phyloP scores from a whole-genome alignment of 2,888 invertebrate species.

The Aelia acuminata region DNA sequence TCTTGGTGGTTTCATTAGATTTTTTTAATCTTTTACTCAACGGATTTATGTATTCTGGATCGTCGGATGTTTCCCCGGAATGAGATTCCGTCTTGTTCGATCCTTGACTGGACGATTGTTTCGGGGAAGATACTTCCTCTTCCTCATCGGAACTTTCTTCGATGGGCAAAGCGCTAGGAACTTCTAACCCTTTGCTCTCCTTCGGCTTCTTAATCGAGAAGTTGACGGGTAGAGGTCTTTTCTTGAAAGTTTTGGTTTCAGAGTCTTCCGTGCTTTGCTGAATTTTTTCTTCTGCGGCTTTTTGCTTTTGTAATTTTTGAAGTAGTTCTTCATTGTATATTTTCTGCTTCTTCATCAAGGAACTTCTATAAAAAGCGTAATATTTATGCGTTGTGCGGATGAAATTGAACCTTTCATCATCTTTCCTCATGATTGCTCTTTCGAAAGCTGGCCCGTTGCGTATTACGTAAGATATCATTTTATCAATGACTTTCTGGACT shows the following conservation, averaged over 20 bases:
- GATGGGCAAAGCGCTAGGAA: conserved; percentile 82
- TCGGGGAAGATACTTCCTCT: conserved; percentile 55
- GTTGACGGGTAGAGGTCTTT: conserved; percentile 78
- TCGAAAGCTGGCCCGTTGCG: conserved; percentile 96
- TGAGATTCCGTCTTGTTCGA: background rate
- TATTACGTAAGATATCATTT: conserved; percentile 96
- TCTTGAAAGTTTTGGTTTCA: conserved; percentile 54
- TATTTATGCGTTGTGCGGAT: conserved; percentile 83
- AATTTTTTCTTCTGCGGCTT: conserved; percentile 24
- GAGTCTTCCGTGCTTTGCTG: conserved; percentile 34
- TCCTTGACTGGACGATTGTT: conserved; percentile 29
- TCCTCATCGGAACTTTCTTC: conserved; percentile 64
- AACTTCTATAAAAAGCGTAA: conserved; percentile 82
- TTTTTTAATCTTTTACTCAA: conserved; percentile 61
- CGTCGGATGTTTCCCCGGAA: conserved; percentile 29
- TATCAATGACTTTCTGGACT: conserved; percentile 89
- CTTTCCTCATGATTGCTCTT: conserved; percentile 84
- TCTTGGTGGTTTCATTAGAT: conserved; percentile 53
- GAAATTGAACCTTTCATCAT: conserved; percentile 89
- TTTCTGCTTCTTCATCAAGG: conserved; percentile 47
- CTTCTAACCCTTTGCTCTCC: conserved; percentile 77
- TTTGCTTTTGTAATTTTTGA: conserved; percentile 57
- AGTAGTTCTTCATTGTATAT: conserved; percentile 61
- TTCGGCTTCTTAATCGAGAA: conserved; percentile 89
- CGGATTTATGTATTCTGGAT: conserved; percentile 41